Evolutionary conservation across 2,113 vertebrate species (phyloP).

Genomic region (Motacilla alba): DNA sequence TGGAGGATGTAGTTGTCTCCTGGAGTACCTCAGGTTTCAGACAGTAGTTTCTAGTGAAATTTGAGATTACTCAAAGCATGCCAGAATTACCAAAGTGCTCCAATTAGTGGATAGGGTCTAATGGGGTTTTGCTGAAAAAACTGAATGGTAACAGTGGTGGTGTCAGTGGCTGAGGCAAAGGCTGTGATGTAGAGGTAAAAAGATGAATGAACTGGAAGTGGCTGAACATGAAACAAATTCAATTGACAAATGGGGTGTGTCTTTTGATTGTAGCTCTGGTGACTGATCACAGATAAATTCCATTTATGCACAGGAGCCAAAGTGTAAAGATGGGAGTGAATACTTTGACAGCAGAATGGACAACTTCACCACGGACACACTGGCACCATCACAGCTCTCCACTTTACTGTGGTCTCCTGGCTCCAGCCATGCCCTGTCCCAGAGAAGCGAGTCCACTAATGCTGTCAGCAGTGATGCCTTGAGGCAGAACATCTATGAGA

Average conservation of each 20-base stretch:
- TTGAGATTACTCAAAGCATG: not conserved
- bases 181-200: not conserved
- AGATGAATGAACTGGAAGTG: not conserved
- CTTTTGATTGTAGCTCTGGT: accelerated
- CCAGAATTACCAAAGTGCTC: not conserved
- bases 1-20: not conserved
- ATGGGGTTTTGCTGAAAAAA: not conserved
- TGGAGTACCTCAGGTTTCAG: not conserved
- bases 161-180: not conserved
- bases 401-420: slow-evolving; percentile 80
- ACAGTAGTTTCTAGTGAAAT: not conserved
- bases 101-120: not conserved
- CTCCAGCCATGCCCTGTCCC: slow-evolving; percentile 67
- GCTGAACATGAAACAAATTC: not conserved
- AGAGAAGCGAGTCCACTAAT: slow-evolving; percentile 81
- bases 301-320: slow-evolving; percentile 79
- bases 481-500: slow-evolving; percentile 91
- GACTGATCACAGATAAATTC: not conserved
- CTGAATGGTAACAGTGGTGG: not conserved
- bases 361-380: slow-evolving; percentile 78
- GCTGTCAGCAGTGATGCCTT: slow-evolving; percentile 78
- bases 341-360: slow-evolving; percentile 88
- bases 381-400: slow-evolving; percentile 78
- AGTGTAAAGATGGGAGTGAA: slow-evolving; percentile 84
- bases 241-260: not conserved